Base-by-base conservation (phyloP, 2,888 invertebrate genomes). In the Lepidocyrtinus sp. region DNA sequence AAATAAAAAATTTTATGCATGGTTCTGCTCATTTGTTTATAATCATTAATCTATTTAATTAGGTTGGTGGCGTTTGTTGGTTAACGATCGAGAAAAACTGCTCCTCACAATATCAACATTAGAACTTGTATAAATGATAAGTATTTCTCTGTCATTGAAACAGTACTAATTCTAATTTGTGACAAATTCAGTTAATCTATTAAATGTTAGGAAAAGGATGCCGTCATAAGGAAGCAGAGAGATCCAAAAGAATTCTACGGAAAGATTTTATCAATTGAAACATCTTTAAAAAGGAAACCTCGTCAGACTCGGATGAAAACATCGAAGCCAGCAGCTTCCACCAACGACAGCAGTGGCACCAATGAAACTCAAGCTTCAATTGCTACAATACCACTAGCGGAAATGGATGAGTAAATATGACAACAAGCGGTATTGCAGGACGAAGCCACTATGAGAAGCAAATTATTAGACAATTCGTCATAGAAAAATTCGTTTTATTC, bases 61-160 rank as follows among this genome's bases (percentile, higher is more conserved):
- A 82, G 82, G 75, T 12, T 82, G 68, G 75, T 82, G 82, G 82
- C 24, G 24, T 22, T 3, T 71, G 22, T 72, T 82, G 7, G 69
- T 72, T 1, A 64, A 75, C 21, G 82, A 82, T 19, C 64, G 82
- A 26, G 75, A 78, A 46, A 82, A 74, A 9, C 26, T 82, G 26
- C 63, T 82, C 1, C 36, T 78, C 0, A 82, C 78, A 0, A 78
- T 82, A 62, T 74, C 82, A 2, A 75, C 61, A 25, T 59, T 82
- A 67, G 82, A 82, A n/a, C n/a, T n/a, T n/a, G n/a, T n/a, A n/a
- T n/a, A n/a, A 24, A 27, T 82, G 78, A 78, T 82, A 71, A 46
- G 36, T 46, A 7, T 25, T 12, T 3, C n/a, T 25, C 27, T n/a
- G 50, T n/a, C n/a, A n/a, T n/a, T n/a, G n/a, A n/a, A n/a, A n/a